phyloP scores from a whole-genome alignment of 2,888 invertebrate species.

The Druceiella hillmani region DNA sequence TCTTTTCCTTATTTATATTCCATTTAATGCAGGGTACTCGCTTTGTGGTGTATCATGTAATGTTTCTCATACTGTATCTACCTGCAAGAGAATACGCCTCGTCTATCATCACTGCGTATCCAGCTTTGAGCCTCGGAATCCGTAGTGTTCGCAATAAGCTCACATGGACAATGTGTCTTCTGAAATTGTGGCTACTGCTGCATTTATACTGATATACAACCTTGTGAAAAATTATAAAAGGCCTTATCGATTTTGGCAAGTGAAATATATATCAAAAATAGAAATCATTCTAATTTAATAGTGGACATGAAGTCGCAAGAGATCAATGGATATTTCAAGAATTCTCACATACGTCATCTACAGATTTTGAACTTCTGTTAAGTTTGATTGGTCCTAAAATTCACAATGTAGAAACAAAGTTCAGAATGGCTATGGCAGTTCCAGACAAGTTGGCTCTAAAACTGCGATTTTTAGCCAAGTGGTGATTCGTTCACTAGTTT shows the following conservation, averaged over 20 bases:
- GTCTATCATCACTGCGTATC: too few species aligned
- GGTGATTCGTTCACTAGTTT: conserved; percentile 1
- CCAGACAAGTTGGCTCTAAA: neutral
- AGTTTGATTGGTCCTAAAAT: neutral
- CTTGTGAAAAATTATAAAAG: neutral
- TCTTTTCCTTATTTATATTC: too few species aligned
- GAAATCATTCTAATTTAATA: neutral
- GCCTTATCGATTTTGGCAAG: neutral
- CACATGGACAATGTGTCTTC: too few species aligned
- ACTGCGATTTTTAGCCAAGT: neutral
- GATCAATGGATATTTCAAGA: conserved; percentile 1
- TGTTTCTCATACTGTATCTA: neutral
- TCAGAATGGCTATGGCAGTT: neutral
- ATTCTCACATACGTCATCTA: too few species aligned
- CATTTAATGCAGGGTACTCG: neutral
- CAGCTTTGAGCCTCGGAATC: neutral
- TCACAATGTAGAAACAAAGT: neutral
- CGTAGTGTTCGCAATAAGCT: neutral
- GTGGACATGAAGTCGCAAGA: neutral
- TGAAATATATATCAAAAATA: neutral
- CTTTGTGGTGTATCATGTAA: neutral
- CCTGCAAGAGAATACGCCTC: too few species aligned
- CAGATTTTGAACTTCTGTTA: neutral
- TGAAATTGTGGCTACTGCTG: neutral
- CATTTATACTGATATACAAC: neutral